Evolutionary conservation across 2,113 vertebrate species (phyloP).

Genomic region (Cryptotis parvus): DNA sequence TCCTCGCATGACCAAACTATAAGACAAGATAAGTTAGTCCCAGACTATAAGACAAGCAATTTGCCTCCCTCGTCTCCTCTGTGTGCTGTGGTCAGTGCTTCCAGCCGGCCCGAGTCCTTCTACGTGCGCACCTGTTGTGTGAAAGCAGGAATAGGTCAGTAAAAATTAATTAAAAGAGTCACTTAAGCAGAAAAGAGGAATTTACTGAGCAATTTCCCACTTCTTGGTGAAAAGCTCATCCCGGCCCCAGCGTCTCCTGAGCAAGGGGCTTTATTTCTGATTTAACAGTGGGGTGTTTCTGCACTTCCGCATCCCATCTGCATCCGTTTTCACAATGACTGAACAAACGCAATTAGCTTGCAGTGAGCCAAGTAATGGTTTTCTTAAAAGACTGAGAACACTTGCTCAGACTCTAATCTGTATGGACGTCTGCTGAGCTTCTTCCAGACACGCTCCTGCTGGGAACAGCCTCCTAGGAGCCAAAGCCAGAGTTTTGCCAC

Average conservation of each 20-base stretch:
- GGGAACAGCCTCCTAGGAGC: not conserved
- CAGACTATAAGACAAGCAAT: not conserved
- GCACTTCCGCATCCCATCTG: constrained; percentile 83
- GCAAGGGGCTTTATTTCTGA: constrained; percentile 84
- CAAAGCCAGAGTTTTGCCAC: not conserved
- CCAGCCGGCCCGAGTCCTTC: constrained; percentile 9
- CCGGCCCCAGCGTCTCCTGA: constrained; percentile 65
- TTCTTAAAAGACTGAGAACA: constrained; percentile 81
- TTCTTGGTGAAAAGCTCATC: constrained; percentile 74
- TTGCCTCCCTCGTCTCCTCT: not conserved
- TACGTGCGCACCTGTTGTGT: constrained; percentile 10
- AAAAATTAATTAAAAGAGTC: constrained; percentile 84
- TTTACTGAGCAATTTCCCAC: constrained; percentile 76
- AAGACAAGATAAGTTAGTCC: too few relatives aligned
- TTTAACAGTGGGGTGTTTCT: constrained; percentile 84
- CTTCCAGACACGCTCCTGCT: not conserved
- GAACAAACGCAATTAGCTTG: constrained; percentile 89
- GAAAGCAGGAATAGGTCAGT: not conserved
- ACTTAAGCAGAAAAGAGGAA: constrained; percentile 83
- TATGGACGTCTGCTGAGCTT: constrained; percentile 63
- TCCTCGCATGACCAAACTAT: not conserved
- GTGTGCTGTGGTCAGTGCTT: not conserved
- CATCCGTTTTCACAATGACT: constrained; percentile 87
- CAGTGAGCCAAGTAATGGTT: constrained; percentile 89
- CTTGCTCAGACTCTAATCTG: constrained; percentile 78